Base-by-base conservation (phyloP, 2,797 vertebrate species). In the Acropternis orthonyx region DNA sequence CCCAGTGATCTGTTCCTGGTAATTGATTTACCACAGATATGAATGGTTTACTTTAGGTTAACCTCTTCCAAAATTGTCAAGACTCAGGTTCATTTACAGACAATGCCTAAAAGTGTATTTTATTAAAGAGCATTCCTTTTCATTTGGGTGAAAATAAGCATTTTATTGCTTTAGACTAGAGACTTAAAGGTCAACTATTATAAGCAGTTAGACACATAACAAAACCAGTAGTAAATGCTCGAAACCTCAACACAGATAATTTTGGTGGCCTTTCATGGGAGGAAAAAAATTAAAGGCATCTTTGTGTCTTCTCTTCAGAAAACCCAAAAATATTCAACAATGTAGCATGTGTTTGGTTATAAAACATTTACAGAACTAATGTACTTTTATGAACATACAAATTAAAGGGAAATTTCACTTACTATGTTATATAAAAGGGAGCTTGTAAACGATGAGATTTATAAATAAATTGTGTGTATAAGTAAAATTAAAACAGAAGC, bases 101-200 rank as follows among this genome's bases (percentile, higher is more conserved):
- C 95, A 93, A 90, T 91, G 75, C 49, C 43, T 95, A 95, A 96
- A 96, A 97, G 86, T 96, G 83, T 96, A 97, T 98, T 98, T 98
- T 98, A 98, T 98, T 98, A 98, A 98, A 98, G 92, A 26, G 36
- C 52, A 85, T 95, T 98, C 97, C 93, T 96, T 98, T 98, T 98
- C 98, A 98, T 98, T 98, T 98, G 96, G 96, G 96, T 95, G 96
- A 98, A 97, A 97, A 97, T 97, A 96, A 93, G 96, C 69, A 95
- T 97, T 96, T 98, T 98, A 97, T 98, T 98, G 96, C 96, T 98
- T 97, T 89, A 96, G 95, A 97, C 89, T 89, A 87, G 81, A 93
- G 92, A 95, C 94, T 94, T 93, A 97, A 95, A 97, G 97, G 97
- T 97, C 97, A 98, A 83, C 95, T 95, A 92, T 90, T 88, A 97